Conservation (phyloP, 1,140 invertebrate genomes). For the Pseudomyrmex flavicornis region DNA sequence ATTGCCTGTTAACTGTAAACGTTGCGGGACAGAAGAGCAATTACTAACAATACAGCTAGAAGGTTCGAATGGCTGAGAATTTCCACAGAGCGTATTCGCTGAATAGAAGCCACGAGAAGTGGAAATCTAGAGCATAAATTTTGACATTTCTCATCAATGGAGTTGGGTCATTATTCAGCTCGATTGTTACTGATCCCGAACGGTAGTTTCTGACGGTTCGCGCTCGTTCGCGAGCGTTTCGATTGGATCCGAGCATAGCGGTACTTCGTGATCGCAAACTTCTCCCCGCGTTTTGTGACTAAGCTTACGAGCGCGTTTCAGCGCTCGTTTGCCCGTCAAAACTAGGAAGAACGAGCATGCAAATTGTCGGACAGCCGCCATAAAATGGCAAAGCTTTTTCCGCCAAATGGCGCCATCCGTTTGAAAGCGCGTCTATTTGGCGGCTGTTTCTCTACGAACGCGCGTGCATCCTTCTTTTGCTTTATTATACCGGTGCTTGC, state of each 20-base stretch:
- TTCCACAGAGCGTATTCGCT: not conserved
- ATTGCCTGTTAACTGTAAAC: too few species aligned
- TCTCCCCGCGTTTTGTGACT: slow-evolving; percentile 29
- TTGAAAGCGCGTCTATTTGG: slow-evolving; percentile 56
- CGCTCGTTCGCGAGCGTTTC: not conserved
- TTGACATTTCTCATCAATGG: not conserved
- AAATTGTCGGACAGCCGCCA: slow-evolving; percentile 41
- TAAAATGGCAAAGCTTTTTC: slow-evolving; percentile 58
- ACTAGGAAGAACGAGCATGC: slow-evolving; percentile 57
- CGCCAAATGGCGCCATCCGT: slow-evolving; percentile 54
- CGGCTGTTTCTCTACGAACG: slow-evolving; percentile 34
- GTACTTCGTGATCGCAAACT: slow-evolving; percentile 27
- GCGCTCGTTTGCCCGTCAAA: slow-evolving; percentile 54
- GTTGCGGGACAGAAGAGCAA: too few species aligned
- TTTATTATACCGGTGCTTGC: slow-evolving; percentile 5
- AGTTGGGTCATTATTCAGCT: slow-evolving; percentile 28
- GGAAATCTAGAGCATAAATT: not conserved
- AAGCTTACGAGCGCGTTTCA: slow-evolving; percentile 59
- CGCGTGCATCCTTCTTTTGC: slow-evolving; percentile 27
- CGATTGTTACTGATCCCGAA: slow-evolving; percentile 21
- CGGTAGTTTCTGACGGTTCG: not conserved
- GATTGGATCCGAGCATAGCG: not conserved
- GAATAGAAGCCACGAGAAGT: not conserved
- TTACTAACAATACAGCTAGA: not conserved
- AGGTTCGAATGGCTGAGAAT: not conserved